phyloP scores from a whole-genome alignment of 2,888 invertebrate genomes.

The Drosophila mulleri region DNA sequence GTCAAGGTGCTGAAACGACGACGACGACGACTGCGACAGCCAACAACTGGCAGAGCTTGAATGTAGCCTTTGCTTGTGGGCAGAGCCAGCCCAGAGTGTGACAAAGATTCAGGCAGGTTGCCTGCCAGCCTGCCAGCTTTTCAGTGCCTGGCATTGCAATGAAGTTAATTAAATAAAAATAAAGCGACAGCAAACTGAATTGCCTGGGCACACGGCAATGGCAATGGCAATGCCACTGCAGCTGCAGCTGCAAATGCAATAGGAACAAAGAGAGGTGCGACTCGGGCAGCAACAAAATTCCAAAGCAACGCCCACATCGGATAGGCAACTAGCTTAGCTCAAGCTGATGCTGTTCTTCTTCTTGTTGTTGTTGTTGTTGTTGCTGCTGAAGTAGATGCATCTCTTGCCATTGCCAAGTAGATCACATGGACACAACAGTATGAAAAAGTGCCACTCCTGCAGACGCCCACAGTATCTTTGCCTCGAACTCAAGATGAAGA shows the following conservation, averaged over 20 bases:
- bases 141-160: conserved; percentile 58
- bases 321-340: conserved; percentile 47
- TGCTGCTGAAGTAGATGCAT: conserved; percentile 44
- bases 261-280: conserved; percentile 14
- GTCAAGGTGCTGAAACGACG: conserved; percentile 74
- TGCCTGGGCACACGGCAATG: conserved; percentile 42
- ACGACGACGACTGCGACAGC: conserved; percentile 52
- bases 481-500: conserved; percentile 19
- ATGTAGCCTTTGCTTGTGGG: conserved; percentile 63
- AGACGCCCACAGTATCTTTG: conserved; percentile 48
- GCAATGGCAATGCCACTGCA: conserved; percentile 6
- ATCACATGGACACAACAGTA: conserved; percentile 55
- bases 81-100: conserved; percentile 31
- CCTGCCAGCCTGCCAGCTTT: conserved; percentile 19
- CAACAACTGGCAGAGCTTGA: conserved; percentile 46
- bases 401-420: conserved; percentile 64
- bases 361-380: not conserved
- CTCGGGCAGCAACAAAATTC: conserved; percentile 19
- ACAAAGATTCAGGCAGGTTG: conserved; percentile 40
- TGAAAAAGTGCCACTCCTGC: conserved; percentile 48
- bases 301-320: conserved; percentile 56
- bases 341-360: conserved; percentile 34
- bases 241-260: conserved; percentile 17
- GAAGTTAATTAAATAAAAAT: conserved; percentile 79
- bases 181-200: conserved; percentile 73